These are phyloP conservation scores for Mythimna albipuncta DNA, from an alignment of 2,888 invertebrate genomes.

Conservation along the genomic window DNA sequence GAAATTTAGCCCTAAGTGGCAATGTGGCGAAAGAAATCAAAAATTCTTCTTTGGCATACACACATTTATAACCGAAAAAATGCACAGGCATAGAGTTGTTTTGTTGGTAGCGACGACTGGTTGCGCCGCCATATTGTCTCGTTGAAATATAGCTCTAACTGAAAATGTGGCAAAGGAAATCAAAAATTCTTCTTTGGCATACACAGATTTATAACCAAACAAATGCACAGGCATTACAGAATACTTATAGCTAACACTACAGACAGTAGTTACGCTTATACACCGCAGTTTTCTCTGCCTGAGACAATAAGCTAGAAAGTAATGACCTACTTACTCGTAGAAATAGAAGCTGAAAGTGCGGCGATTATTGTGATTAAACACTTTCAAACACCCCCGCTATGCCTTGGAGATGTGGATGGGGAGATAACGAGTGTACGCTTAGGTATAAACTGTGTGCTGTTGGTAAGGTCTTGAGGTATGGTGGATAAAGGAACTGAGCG, in stretches of 20 bases:
- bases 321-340: constrained; percentile 48
- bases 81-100: too few relatives aligned
- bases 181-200: too few relatives aligned
- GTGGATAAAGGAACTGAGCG: not conserved
- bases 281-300: constrained; percentile 39
- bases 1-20: too few relatives aligned
- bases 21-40: too few relatives aligned
- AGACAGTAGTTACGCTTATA: not conserved
- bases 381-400: constrained; percentile 54
- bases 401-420: constrained; percentile 25
- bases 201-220: too few relatives aligned
- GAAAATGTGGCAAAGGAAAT: too few relatives aligned
- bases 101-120: too few relatives aligned
- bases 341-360: constrained; percentile 56
- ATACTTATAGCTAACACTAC: not conserved
- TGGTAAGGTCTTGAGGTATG: not conserved
- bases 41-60: too few relatives aligned
- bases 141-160: too few relatives aligned
- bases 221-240: not conserved
- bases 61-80: not conserved
- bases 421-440: constrained; percentile 3
- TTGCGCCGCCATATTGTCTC: too few relatives aligned
- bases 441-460: not conserved
- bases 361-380: constrained; percentile 58
- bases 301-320: constrained; percentile 56